Percentiles rank a stretch among this genome's conserved stretches.
Evolutionary conservation across 2,888 invertebrate genomes (phyloP).

Genomic region (Chrysomela aeneicollis): DNA sequence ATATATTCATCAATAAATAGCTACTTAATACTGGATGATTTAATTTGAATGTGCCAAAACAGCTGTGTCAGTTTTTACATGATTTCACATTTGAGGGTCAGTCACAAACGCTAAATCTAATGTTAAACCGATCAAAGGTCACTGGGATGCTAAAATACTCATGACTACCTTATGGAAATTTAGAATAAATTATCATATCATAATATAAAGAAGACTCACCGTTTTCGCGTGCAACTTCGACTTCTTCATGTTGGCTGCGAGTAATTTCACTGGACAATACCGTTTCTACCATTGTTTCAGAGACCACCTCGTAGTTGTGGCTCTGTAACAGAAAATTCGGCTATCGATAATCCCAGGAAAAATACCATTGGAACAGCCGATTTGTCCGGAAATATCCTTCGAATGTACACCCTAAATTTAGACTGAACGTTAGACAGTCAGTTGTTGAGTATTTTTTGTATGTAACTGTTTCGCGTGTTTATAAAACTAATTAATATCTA

Average conservation of each 20-base stretch:
- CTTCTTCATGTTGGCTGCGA: constrained; percentile 61
- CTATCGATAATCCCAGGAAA: neutral
- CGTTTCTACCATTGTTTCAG: constrained; percentile 61
- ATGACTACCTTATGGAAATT: no score
- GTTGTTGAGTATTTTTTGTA: neutral
- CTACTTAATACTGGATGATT: no score
- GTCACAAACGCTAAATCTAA: no score
- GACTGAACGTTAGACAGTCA: neutral
- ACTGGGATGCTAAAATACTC: no score
- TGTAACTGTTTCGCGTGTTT: neutral
- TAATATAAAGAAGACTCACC: constrained; percentile 53
- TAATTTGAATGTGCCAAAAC: no score
- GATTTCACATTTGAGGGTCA: no score
- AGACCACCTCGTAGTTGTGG: constrained; percentile 52
- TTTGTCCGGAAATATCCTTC: neutral
- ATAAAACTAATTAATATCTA: neutral
- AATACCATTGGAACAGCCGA: neutral
- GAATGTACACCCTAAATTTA: neutral
- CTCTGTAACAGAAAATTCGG: constrained; percentile 47
- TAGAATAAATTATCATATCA: no score
- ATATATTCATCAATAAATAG: no score
- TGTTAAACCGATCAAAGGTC: no score
- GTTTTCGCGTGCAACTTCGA: constrained; percentile 59
- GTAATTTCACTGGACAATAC: constrained; percentile 60
- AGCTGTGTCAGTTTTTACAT: no score